Conservation (phyloP, 2,888 invertebrate species). For the Ectemnius lituratus region DNA sequence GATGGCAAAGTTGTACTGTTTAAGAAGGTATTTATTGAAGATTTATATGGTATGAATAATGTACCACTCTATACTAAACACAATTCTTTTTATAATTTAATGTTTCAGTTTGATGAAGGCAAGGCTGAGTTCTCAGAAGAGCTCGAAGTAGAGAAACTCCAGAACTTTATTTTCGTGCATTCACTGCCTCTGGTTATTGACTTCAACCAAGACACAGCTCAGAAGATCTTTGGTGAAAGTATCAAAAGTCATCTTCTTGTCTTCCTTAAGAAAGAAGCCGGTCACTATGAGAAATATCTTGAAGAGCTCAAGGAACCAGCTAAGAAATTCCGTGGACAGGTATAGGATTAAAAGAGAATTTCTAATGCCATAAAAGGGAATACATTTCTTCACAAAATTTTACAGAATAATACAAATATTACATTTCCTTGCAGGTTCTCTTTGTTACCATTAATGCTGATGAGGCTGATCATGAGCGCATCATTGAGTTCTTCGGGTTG, state of each 20-base stretch:
- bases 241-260: constrained; percentile 97
- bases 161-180: constrained; percentile 90
- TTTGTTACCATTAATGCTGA: constrained; percentile 97
- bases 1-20: constrained; percentile 91
- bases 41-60: constrained; percentile 79
- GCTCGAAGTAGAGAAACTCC: constrained; percentile 83
- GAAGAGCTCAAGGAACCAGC: constrained; percentile 91
- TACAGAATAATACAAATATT: constrained; percentile 11
- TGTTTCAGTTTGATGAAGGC: constrained; percentile 89
- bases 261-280: constrained; percentile 95
- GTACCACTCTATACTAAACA: constrained; percentile 53
- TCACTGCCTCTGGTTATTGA: constrained; percentile 95
- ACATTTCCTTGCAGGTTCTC: constrained; percentile 82
- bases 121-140: constrained; percentile 87
- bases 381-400: neutral
- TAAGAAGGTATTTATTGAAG: constrained; percentile 86
- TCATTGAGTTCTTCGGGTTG: constrained; percentile 99
- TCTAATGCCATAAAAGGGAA: neutral
- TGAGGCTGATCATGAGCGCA: constrained; percentile 96
- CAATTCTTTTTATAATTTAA: constrained; percentile 29
- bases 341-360: constrained; percentile 59
- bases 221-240: constrained; percentile 98
- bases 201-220: constrained; percentile 98
- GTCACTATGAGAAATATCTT: constrained; percentile 89
- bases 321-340: constrained; percentile 92